phyloP scores from a whole-genome alignment of 2,113 vertebrate genomes.

The Parus major region DNA sequence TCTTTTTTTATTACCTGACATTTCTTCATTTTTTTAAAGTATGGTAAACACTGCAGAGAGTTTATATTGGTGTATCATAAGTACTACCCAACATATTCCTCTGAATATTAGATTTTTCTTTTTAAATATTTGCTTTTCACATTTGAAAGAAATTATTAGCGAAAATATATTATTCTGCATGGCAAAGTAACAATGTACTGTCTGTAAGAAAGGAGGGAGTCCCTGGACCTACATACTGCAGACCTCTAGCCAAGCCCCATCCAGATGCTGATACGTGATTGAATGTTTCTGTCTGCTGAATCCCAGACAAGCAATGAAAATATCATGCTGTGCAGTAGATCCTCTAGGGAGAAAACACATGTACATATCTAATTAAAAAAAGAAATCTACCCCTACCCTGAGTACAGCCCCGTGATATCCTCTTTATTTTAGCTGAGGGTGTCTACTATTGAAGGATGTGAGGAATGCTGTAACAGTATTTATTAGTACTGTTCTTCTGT shows the following conservation, averaged over 20 bases:
- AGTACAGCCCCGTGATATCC: neutral
- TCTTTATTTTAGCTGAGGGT: neutral
- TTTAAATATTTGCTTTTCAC: neutral
- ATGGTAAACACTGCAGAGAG: neutral
- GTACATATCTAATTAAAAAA: neutral
- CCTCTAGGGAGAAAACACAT: slow-evolving; percentile 39
- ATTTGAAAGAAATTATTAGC: neutral
- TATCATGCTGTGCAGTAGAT: slow-evolving; percentile 3
- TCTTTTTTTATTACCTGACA: neutral
- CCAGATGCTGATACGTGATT: slow-evolving; percentile 24
- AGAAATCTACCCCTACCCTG: neutral
- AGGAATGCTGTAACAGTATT: neutral
- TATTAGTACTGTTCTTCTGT: neutral
- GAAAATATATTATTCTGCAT: neutral
- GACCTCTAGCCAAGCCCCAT: slow-evolving; percentile 36
- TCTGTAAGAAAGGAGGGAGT: slow-evolving; percentile 46
- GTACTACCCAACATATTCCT: neutral
- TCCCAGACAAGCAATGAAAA: slow-evolving; percentile 43
- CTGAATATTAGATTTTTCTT: neutral
- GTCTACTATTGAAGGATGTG: neutral
- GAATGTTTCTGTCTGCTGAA: slow-evolving; percentile 39
- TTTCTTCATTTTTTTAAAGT: neutral
- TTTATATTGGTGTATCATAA: neutral
- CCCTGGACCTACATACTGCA: neutral
- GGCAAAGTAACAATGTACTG: neutral